phyloP scores from a whole-genome alignment of 2,113 vertebrate genomes.

The Platichthys stellatus region DNA sequence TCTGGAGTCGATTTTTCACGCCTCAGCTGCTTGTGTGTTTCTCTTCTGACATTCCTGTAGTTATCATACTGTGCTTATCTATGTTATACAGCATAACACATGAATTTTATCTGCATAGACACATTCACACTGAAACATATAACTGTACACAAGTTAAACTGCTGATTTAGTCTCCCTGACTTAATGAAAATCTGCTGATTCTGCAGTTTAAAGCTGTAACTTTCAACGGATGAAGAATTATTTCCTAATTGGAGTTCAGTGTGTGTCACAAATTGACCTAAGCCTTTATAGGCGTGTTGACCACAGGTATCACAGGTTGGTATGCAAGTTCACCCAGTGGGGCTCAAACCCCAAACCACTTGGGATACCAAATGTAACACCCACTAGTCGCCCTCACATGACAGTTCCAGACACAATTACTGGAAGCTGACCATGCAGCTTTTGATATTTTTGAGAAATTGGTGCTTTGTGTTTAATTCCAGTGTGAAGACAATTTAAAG shows the following conservation, averaged over 20 bases:
- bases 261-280: neutral
- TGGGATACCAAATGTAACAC: neutral
- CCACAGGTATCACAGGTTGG: slow-evolving; percentile 44
- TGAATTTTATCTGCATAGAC: too few relatives aligned
- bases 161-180: too few relatives aligned
- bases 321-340: neutral
- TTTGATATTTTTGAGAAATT: neutral
- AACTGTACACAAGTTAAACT: too few relatives aligned
- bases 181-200: too few relatives aligned
- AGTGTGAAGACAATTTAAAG: neutral
- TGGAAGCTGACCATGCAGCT: neutral
- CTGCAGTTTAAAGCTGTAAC: too few relatives aligned
- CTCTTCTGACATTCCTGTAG: neutral
- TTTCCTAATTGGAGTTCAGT: too few relatives aligned
- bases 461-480: neutral
- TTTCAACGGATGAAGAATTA: too few relatives aligned
- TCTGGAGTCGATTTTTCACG: neutral
- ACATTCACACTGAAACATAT: too few relatives aligned
- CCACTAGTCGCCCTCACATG: neutral
- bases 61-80: too few relatives aligned
- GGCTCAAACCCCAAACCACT: neutral
- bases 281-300: slow-evolving; percentile 15
- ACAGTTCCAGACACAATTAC: too few relatives aligned
- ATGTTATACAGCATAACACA: too few relatives aligned
- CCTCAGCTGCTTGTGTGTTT: neutral